Base-by-base conservation (phyloP, 2,888 invertebrate species). In the Cantharis nigra region DNA sequence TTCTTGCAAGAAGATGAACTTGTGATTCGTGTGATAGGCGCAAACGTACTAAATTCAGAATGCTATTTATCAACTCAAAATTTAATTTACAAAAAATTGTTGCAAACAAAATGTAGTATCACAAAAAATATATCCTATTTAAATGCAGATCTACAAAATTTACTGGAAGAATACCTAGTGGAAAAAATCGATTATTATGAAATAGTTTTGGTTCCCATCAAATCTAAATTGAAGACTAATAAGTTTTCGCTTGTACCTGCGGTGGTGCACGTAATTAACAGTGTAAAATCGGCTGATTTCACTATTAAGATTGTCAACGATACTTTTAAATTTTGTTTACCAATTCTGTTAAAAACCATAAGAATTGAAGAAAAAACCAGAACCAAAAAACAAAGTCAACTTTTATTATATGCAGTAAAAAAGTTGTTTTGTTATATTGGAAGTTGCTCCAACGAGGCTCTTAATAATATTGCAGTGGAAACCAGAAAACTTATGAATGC, bases 381-480 rank as follows among this genome's bases (percentile, higher is more conserved):
- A 71, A 88, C 92, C 63, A 92, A 92, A 84, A 87, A 88, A 63
- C 92, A 93, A 84, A 92, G 92, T 82, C 89, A 92, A 89, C 86
- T 91, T 83, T 88, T 96, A 72, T 88, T 96, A 67, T 90, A 91
- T n/a, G 93, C 94, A 10, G 94, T 95, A 1, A 91, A 92, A 84
- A 92, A 93, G 84, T 88, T 96, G 49, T 94, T 95, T 85, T 91
- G 92, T 1, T 92, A 93, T 89, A 90, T 95, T 84, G 93, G 93
- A 80, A 93, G 95, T 78, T 49, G 49, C 7, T 88, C 95, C 77
- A 91, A 93, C 10, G 92, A 92, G 71, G 88, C 96, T 26, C 88
- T 95, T 26, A 89, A 91, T 79, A 93, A 94, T 85, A 93, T 94
- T 70, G 94, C 94, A 93, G 91, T 92, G 7, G 94, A 95, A 87